These are phyloP conservation scores for Agapostemon virescens DNA, from an alignment of 2,888 invertebrate genomes.

Conservation along the genomic window DNA sequence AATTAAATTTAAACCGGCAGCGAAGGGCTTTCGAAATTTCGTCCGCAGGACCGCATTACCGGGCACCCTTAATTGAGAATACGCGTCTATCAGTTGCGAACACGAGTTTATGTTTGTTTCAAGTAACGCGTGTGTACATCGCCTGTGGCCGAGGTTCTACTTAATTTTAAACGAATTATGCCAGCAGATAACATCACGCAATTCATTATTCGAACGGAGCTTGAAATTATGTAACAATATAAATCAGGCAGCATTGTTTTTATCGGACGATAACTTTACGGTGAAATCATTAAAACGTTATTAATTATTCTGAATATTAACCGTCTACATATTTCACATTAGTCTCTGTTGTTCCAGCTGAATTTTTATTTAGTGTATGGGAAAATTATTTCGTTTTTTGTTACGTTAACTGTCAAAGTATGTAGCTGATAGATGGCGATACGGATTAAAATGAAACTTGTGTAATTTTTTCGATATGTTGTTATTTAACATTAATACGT, in stretches of 20 bases:
- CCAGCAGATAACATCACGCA: not conserved
- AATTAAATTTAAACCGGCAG: slow-evolving; percentile 32
- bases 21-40: slow-evolving; percentile 17
- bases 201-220: not conserved
- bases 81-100: slow-evolving; percentile 1
- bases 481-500: too few species aligned
- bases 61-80: slow-evolving; percentile 29
- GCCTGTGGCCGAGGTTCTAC: not conserved
- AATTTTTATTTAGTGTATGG: too few species aligned
- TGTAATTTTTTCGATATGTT: too few species aligned
- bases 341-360: too few species aligned
- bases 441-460: too few species aligned
- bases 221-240: not conserved
- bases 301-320: not conserved
- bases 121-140: not conserved
- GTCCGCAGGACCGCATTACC: slow-evolving; percentile 17
- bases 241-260: not conserved
- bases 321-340: not conserved
- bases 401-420: too few species aligned
- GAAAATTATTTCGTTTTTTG: too few species aligned
- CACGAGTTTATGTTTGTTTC: slow-evolving; percentile 3
- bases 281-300: not conserved
- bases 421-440: too few species aligned
- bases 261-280: not conserved
- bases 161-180: not conserved